A percentile compares a stretch with the other conserved stretches of the same genome.
These are phyloP conservation scores for Spodoptera litura DNA, from an alignment of 1,140 invertebrate species.

Conservation along the genomic window DNA sequence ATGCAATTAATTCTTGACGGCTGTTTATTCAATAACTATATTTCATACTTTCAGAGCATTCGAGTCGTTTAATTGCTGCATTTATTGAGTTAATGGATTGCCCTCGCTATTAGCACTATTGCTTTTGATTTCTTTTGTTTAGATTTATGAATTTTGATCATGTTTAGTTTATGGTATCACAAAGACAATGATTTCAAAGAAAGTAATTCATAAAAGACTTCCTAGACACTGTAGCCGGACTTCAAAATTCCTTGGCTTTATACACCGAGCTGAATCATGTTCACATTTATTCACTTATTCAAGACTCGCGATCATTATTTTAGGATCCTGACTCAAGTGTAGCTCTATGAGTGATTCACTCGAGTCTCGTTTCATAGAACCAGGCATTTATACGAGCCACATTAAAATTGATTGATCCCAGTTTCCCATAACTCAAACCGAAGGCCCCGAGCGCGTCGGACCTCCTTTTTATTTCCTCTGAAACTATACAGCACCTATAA, in stretches of 20 bases:
- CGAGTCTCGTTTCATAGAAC: slow-evolving; percentile 1
- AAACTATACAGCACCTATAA: slow-evolving; percentile 39
- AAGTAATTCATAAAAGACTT: too few relatives aligned
- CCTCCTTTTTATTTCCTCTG: slow-evolving; percentile 35
- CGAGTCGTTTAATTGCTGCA: slow-evolving; percentile 43
- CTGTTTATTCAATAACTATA: slow-evolving; percentile 62
- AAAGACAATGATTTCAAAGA: too few relatives aligned
- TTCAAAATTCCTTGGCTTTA: too few relatives aligned
- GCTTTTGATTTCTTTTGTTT: not conserved
- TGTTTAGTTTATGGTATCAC: too few relatives aligned
- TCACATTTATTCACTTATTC: not conserved
- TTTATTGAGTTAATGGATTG: slow-evolving; percentile 54
- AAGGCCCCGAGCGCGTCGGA: not conserved
- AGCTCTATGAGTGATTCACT: slow-evolving; percentile 31
- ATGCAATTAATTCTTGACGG: slow-evolving; percentile 76
- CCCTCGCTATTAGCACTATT: slow-evolving; percentile 13
- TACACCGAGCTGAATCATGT: not conserved
- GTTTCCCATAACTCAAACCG: slow-evolving; percentile 18
- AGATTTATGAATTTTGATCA: not conserved
- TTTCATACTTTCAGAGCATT: slow-evolving; percentile 52
- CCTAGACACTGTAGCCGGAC: too few relatives aligned
- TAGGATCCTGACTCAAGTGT: slow-evolving; percentile 15
- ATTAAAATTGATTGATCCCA: slow-evolving; percentile 25
- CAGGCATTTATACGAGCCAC: slow-evolving; percentile 12
- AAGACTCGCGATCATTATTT: slow-evolving; percentile 18